Evolutionary conservation across 2,888 invertebrate species (phyloP), one percentile per base, ranked within the genome.

Genomic region (Cynaeus angustus): DNA sequence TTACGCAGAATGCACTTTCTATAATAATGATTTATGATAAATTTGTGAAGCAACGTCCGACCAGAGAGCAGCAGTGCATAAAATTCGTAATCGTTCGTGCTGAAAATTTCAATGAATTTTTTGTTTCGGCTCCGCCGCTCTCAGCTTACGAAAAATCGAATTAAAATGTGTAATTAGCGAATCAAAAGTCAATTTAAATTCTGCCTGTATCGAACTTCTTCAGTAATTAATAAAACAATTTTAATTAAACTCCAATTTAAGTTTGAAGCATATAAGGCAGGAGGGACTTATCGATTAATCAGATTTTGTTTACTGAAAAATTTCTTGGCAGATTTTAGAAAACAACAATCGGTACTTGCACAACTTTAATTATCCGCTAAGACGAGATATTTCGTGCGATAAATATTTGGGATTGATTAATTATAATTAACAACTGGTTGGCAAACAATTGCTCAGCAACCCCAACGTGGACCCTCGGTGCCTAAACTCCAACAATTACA

Each of bases 171-270:
- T 66, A 70, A 72, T 73, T 73, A 73, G 68, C 72, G 72, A 73
- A 74, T 76, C 74, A 72, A 70, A 73, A 72, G 61, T 74, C 70
- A 70, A 75, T 75, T 75, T 70, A 73, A 74, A 74, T 71, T 70
- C 72, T 66, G 70, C 65, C 72, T 74, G 71, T 72, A 74, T 74
- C 71, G 65, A 66, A 59, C 65, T 66, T 69, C 55, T 53, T 65
- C 68, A 46, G 61, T 69, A 72, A 76, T 75, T 76, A 74, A 75
- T 74, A 76, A 74, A 74, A 71, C 72, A 71, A 70, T 70, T 76
- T 76, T 73, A 75, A 76, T 76, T 75, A 75, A 75, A 75, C 66
- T 72, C 70, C 68, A 53, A 65, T 68, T 68, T 67, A 64, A 68
- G 68, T 68, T 68, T 67, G 28, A 10, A 38, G 56, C 48, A 56